Conservation (phyloP, 1,140 invertebrate species). For the Polypedilum pembai region DNA sequence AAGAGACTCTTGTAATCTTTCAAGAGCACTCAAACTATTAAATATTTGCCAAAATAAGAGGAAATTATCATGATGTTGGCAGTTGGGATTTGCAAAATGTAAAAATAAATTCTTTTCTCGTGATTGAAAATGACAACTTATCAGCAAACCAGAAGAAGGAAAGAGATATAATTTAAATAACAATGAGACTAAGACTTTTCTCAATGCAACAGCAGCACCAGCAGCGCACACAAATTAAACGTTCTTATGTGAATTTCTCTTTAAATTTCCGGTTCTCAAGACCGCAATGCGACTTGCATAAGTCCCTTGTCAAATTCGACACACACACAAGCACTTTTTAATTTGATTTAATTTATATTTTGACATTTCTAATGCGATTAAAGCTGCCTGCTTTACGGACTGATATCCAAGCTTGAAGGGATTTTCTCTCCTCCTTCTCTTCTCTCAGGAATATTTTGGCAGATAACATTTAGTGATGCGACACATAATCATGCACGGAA, state of each 20-base stretch:
- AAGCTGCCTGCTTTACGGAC: slow-evolving; percentile 15
- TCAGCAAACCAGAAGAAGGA: too few relatives aligned
- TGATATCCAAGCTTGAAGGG: background rate
- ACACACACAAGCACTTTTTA: slow-evolving; percentile 2
- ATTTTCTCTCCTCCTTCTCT: background rate
- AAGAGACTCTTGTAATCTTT: too few relatives aligned
- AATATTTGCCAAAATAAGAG: too few relatives aligned
- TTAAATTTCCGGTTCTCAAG: background rate
- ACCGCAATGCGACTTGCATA: background rate
- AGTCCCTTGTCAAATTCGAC: slow-evolving; percentile 3
- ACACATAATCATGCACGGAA: background rate
- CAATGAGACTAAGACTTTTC: too few relatives aligned
- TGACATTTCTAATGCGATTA: slow-evolving; percentile 27
- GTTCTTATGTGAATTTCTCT: background rate
- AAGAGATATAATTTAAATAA: too few relatives aligned
- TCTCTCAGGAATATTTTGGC: background rate
- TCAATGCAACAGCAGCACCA: too few relatives aligned
- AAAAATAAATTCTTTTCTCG: too few relatives aligned
- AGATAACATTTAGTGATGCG: slow-evolving; percentile 17
- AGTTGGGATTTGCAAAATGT: too few relatives aligned
- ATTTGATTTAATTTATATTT: slow-evolving; percentile 27
- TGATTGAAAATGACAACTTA: too few relatives aligned
- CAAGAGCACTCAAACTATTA: too few relatives aligned
- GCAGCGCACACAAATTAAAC: too few relatives aligned
- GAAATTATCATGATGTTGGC: too few relatives aligned